phyloP scores from a whole-genome alignment of 2,113 vertebrate genomes.

The Siniperca knerii region DNA sequence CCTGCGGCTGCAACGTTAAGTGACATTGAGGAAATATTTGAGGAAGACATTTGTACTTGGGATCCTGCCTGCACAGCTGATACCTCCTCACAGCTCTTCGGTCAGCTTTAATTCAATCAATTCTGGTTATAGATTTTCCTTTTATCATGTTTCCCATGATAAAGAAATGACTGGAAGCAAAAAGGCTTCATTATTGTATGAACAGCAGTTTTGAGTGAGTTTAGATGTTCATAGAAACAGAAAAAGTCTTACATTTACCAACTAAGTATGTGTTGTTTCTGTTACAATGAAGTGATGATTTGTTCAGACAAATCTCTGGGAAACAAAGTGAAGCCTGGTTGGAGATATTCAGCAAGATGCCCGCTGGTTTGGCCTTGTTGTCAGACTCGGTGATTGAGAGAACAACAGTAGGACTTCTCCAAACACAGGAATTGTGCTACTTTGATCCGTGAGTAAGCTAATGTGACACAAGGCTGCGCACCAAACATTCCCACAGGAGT shows the following conservation, averaged over 20 bases:
- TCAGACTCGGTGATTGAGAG: not conserved
- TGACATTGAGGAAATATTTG: too few species aligned
- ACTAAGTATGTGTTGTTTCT: not conserved
- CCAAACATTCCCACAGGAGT: not conserved
- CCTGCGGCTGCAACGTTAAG: too few species aligned
- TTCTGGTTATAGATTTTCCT: too few species aligned
- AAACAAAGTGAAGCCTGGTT: not conserved
- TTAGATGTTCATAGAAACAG: not conserved
- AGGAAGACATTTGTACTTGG: too few species aligned
- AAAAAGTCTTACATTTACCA: not conserved
- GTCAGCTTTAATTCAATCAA: too few species aligned
- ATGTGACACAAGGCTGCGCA: not conserved
- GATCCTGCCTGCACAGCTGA: too few species aligned
- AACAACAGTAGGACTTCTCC: not conserved
- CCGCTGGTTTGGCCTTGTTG: not conserved
- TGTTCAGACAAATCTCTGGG: not conserved
- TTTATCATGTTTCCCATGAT: too few species aligned
- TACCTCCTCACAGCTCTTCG: too few species aligned
- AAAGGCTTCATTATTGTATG: too few species aligned
- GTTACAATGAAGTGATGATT: not conserved
- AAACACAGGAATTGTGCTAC: not conserved
- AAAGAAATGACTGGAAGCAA: too few species aligned
- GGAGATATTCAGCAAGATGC: not conserved
- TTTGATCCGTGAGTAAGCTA: not conserved
- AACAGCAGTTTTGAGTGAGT: too few species aligned